A percentile compares a stretch with the other conserved stretches of the same genome.
Conservation (phyloP, 2,797 vertebrate genomes). For the Crocidura indochinensis region DNA sequence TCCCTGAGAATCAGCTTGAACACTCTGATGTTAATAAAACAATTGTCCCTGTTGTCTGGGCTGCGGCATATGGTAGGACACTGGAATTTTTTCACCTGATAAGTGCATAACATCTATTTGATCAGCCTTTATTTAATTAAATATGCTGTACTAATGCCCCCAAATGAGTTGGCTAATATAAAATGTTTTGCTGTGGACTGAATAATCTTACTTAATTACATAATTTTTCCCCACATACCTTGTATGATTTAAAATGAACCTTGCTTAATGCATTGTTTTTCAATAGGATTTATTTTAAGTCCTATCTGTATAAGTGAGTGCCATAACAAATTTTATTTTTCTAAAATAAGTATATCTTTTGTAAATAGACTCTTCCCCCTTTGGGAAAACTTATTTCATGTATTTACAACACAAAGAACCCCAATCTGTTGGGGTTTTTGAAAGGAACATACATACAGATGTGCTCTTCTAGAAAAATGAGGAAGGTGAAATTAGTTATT, state of each 20-base stretch:
- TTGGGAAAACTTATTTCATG: conserved; percentile 66
- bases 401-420: conserved; percentile 63
- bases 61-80: conserved; percentile 94
- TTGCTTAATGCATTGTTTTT: conserved; percentile 75
- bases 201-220: conserved; percentile 67
- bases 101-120: conserved; percentile 78
- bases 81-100: conserved; percentile 78
- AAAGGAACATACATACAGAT: conserved; percentile 68
- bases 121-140: conserved; percentile 75
- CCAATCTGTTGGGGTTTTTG: conserved; percentile 19
- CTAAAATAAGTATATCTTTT: conserved; percentile 65
- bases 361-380: conserved; percentile 64
- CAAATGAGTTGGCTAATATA: conserved; percentile 65
- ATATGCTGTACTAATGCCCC: conserved; percentile 73
- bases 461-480: conserved; percentile 64
- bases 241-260: conserved; percentile 62
- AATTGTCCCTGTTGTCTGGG: conserved; percentile 94
- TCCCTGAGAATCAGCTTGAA: conserved; percentile 92
- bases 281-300: conserved; percentile 70
- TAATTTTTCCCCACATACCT: conserved; percentile 71
- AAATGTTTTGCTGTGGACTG: conserved; percentile 73
- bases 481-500: conserved; percentile 66
- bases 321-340: conserved; percentile 75
- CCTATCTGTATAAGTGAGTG: conserved; percentile 58
- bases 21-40: conserved; percentile 93